Conservation (phyloP, 2,797 vertebrate genomes). For the Cirrhinus mrigala region DNA sequence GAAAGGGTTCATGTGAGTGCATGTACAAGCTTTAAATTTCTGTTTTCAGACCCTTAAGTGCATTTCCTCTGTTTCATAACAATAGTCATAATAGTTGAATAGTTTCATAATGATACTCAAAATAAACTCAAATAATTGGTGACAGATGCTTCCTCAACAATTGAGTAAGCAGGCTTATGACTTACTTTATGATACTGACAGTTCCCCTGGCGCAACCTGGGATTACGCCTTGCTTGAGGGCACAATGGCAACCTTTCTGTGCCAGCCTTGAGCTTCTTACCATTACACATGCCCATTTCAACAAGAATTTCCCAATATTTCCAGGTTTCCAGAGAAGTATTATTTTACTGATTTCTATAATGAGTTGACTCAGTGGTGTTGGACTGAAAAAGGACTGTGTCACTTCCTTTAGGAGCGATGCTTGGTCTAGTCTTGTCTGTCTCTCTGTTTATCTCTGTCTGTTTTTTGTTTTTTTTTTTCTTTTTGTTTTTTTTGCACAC, state of each 20-base stretch:
- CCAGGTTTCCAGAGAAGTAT: neutral
- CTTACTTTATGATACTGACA: neutral
- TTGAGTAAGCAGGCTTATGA: neutral
- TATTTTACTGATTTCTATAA: neutral
- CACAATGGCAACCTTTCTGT: neutral
- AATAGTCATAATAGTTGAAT: neutral
- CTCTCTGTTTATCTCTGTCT: constrained; percentile 32
- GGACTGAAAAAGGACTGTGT: neutral
- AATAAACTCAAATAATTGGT: constrained; percentile 3
- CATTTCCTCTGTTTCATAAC: constrained; percentile 7
- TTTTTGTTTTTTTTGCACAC: constrained; percentile 25
- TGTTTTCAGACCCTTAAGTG: neutral
- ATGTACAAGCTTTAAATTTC: neutral
- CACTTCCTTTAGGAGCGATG: constrained; percentile 17
- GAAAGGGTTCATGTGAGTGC: neutral
- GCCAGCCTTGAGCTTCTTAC: neutral
- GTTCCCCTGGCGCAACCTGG: neutral
- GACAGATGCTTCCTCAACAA: constrained; percentile 31
- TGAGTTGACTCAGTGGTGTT: constrained; percentile 10
- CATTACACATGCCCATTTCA: constrained; percentile 8
- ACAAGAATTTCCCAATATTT: constrained; percentile 7
- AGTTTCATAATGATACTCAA: neutral
- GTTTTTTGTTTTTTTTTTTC: constrained; percentile 25
- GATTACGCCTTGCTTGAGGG: constrained; percentile 4
- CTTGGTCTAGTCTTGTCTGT: constrained; percentile 37